A percentile compares a stretch with the other conserved stretches of the same genome.
phyloP scores from a whole-genome alignment of 2,113 vertebrate species.

The Otis tarda region DNA sequence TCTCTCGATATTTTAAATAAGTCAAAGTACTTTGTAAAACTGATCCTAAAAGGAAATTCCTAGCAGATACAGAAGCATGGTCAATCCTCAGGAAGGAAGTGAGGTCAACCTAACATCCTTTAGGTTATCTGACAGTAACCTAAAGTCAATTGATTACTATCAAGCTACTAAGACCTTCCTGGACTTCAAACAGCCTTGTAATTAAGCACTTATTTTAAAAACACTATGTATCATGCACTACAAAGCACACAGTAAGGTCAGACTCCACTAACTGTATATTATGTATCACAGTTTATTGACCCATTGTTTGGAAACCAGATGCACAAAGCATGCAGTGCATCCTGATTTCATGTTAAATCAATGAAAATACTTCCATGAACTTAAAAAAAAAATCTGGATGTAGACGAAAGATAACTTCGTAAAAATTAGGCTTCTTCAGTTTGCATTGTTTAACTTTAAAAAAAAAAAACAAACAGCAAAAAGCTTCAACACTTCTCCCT shows the following conservation, averaged over 20 bases:
- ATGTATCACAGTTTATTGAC: fast-evolving
- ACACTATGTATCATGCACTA: background rate
- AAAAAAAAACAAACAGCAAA: background rate
- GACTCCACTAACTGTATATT: background rate
- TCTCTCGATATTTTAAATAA: background rate
- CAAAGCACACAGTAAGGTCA: background rate
- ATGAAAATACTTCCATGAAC: background rate
- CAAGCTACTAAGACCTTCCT: background rate
- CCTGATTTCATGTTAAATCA: background rate
- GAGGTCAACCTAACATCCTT: background rate
- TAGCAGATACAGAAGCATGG: background rate
- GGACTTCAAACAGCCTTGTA: background rate
- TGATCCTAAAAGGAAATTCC: background rate
- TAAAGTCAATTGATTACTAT: background rate
- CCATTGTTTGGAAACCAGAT: background rate
- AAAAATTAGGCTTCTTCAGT: background rate
- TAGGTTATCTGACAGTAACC: background rate
- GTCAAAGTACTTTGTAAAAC: background rate
- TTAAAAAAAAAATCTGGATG: background rate
- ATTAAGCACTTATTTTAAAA: background rate
- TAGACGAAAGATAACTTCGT: background rate
- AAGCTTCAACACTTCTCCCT: background rate
- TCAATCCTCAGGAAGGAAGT: background rate
- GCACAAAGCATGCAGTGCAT: background rate
- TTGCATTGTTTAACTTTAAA: background rate